A percentile compares a stretch with the other conserved stretches of the same genome.
Evolutionary conservation across 2,113 vertebrate genomes (phyloP).

Genomic region (Coptodon bakossiorum): DNA sequence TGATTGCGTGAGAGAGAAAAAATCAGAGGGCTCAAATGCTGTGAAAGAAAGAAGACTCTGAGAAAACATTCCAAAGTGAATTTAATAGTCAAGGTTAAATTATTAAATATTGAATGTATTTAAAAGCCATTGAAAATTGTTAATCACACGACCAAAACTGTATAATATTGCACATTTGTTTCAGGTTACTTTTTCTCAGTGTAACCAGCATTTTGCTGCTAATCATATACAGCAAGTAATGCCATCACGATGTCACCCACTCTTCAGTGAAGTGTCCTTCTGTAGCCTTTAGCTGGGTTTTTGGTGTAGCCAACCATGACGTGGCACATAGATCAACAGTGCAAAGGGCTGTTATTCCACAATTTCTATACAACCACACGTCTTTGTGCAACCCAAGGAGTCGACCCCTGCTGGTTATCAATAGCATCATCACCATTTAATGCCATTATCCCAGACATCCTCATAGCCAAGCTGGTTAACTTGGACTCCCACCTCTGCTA

Average conservation of each 20-base stretch:
- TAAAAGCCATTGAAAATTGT: neutral
- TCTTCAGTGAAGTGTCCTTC: neutral
- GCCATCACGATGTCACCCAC: neutral
- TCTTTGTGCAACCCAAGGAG: neutral
- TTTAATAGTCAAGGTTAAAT: neutral
- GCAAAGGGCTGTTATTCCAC: neutral
- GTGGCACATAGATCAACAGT: neutral
- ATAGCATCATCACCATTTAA: neutral
- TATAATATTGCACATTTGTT: neutral
- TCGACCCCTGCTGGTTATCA: neutral
- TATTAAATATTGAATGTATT: neutral
- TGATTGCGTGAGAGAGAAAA: neutral
- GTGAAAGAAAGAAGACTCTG: rapidly evolving
- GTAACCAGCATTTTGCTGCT: neutral
- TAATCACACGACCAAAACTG: neutral
- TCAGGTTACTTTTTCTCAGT: neutral
- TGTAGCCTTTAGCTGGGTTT: neutral
- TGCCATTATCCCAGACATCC: neutral
- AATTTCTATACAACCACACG: rapidly evolving
- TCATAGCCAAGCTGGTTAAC: neutral
- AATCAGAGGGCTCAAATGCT: neutral
- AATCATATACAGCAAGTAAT: neutral
- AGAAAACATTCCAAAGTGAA: neutral
- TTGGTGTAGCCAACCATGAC: neutral
- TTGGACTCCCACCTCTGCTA: neutral